A percentile compares a stretch with the other conserved stretches of the same genome.
Evolutionary conservation across 2,888 invertebrate species (phyloP).

Genomic region (Stenotaenia linearis): DNA sequence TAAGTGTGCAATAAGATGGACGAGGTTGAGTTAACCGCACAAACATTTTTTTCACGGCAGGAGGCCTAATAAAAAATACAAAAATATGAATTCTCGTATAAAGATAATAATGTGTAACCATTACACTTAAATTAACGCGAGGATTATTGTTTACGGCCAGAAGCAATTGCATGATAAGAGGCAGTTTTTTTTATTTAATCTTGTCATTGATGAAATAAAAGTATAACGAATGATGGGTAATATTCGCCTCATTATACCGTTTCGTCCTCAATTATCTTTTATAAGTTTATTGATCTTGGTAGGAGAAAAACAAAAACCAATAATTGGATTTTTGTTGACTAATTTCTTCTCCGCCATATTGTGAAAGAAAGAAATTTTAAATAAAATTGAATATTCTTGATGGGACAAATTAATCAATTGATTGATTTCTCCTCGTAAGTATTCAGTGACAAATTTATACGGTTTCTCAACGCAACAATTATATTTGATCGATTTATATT

Average conservation of each 20-base stretch:
- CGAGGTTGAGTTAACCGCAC: slow-evolving; percentile 9
- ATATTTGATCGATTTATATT: too few relatives aligned
- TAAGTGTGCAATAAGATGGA: background rate
- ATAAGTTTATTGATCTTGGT: background rate
- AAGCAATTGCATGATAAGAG: background rate
- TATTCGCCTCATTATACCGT: background rate
- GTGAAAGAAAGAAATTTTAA: background rate
- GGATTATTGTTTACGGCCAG: background rate
- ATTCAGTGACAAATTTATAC: background rate
- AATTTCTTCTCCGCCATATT: background rate
- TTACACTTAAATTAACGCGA: background rate
- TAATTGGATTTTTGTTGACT: background rate
- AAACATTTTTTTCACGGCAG: background rate
- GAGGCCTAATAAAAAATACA: background rate
- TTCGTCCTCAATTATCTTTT: background rate
- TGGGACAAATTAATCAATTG: too few relatives aligned
- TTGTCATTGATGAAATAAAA: background rate
- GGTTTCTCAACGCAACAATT: background rate
- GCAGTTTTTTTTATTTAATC: background rate
- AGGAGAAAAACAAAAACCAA: background rate
- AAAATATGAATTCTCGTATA: too few relatives aligned
- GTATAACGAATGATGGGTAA: background rate
- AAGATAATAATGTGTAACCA: background rate
- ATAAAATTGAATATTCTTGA: background rate
- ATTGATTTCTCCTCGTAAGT: background rate